Evolutionary conservation across 2,797 vertebrate genomes (phyloP), one percentile per base, ranked within the genome.

Genomic region (Ammospiza maritima): DNA sequence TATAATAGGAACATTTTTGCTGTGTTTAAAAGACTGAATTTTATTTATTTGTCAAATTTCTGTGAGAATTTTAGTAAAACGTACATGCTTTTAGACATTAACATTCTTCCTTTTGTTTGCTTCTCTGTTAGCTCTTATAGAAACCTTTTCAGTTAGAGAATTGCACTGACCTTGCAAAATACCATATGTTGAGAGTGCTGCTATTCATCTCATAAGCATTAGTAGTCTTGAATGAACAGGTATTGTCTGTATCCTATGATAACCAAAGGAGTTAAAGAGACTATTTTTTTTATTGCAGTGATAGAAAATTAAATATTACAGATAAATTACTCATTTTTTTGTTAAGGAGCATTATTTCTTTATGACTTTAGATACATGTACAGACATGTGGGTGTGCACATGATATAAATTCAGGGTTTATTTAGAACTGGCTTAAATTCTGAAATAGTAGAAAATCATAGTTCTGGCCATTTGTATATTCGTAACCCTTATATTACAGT

Each of bases 161-260:
- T 65, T 70, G 25, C 72, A 82, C 67, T 85, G 85, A 84, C 91
- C 87, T 95, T 80, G 48, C 84, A 92, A 96, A 88, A 91, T 84
- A 67, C 48, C 81, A 48, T 89, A 88, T 92, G 90, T 92, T 94
- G 89, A 89, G 50, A 85, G 50, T 94, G 88, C 80, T 88, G 85
- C 76, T 67, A 30, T 90, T 93, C 58, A 67, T 81, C 77, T 58
- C 76, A 62, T 29, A 77, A 89, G 89, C 79, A 89, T 84, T 64
- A 86, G 78, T 60, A 89, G 76, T 82, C 66, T 73, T 93, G 38
- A 92, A 91, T 87, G 57, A 80, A 57, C 85, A 87, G 74, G 45
- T 93, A 66, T 94, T 94, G 34, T 67, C 54, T 93, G 86, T 91
- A 62, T 86, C 44, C 27, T 57, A 3, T 60, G 62, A 50, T 93